Evolutionary conservation across 2,113 vertebrate species (phyloP), one percentile per base, ranked within the genome.

Genomic region (Aegotheles bennettii): DNA sequence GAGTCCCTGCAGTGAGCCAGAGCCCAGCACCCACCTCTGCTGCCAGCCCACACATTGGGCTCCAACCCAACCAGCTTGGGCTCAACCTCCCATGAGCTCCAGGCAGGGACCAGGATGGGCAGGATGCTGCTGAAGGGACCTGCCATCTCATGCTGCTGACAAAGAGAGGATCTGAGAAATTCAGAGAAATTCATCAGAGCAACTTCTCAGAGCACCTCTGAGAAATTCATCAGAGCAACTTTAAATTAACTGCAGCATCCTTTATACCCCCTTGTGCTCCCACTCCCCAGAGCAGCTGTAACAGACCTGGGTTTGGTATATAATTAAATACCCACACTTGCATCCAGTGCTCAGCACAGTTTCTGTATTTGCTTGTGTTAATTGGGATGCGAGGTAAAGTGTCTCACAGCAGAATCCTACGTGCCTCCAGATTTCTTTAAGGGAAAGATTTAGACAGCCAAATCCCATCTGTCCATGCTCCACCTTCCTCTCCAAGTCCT

Each of bases 321-420:
- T 91, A 91, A 97, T 97, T 96, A 96, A 98, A 96, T 67, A 94
- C 19, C 94, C 84, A 67, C 88, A 91, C 81, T 20, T 85, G 96
- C 60, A 75, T 73, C 94, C 95, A 65, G 89, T n/a, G 90, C 97
- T 90, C 94, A 45, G 87, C 3, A 54, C 86, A 51, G 92, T 56
- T 86, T 26, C 88, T 7, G 14, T 79, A 54, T 95, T 97, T 97
- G 87, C 96, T 92, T 64, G 67, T 76, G 78, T 59, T 97, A 87
- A 95, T 95, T 96, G 97, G 93, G 93, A 94, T 56, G 79, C 33
- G 89, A 96, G 90, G 93, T 50, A 77, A 83, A 83, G 90, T 45
- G 35, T 61, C 84, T 89, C 82, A 8, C 65, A 54, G 75, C 93
- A 74, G 36, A 84, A 48, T 59, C 88, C 87, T 51, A 40, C 29